Base-by-base conservation (phyloP, 2,797 vertebrate genomes). In the Pipistrellus nathusii region DNA sequence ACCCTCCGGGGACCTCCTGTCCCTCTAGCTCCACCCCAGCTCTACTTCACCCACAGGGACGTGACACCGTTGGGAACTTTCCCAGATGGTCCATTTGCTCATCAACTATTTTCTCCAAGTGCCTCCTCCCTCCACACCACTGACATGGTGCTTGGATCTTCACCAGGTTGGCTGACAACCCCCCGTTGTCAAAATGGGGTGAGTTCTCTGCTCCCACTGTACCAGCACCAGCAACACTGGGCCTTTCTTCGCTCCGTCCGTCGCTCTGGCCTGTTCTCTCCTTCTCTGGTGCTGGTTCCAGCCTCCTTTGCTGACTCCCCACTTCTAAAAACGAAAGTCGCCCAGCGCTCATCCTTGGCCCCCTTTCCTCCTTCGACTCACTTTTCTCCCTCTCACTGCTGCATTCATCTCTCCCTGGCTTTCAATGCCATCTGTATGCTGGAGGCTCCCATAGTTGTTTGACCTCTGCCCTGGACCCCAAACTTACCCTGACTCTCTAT, bases 171-270 rank as follows among this genome's bases (percentile, higher is more conserved):
- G 5, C 53, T 20, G 3, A n/a, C 44, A 64, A 27, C 14, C 5
- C 30, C 41, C 17, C 0, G 1, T 13, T 2, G 15, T 35, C 53
- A n/a, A n/a, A 23, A 6, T 15, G 59, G 2, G 23, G n/a, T 4
- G 32, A 25, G 25, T 14, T 15, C 71, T 66, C 35, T 2, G 17
- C 15, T 55, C 12, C 35, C 18, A 10, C 35, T 38, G 35, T 38
- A 38, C 35, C 35, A 38, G 35, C 35, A 38, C 35, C 35, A 3
- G 35, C 35, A 38, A 38, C 35, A 38, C 35, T 44, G n/a, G 81
- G 72, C 25, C 27, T 9, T 0, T 5, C 1, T 38, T 14, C 25
- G 30, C 84, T 27, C 46, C 3, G 7, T 44, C 15, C 66, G 14
- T 15, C 0, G 1, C 17, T 0, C 77, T 12, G 23, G 14, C 30